Conservation (phyloP, 2,888 invertebrate genomes). For the Andrena marginata region DNA sequence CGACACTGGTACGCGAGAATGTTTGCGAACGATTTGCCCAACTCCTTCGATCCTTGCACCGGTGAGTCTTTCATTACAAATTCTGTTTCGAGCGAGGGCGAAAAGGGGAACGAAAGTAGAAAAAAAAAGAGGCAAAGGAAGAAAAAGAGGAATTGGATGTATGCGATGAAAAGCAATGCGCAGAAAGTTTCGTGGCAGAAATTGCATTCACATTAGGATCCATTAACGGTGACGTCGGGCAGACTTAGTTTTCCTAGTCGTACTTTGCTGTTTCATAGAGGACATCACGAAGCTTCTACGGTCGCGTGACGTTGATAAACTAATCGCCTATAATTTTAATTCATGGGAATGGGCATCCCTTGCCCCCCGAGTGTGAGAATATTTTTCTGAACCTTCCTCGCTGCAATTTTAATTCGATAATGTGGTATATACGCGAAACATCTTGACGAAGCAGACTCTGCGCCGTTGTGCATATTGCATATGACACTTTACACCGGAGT, state of each 20-base stretch:
- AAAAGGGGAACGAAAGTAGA: background rate
- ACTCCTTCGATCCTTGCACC: background rate
- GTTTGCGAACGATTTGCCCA: background rate
- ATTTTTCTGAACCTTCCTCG: background rate
- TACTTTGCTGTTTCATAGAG: background rate
- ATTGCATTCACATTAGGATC: background rate
- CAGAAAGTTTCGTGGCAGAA: background rate
- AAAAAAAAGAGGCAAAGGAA: background rate
- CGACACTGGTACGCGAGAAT: background rate
- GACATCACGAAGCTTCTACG: background rate
- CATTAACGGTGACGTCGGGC: background rate
- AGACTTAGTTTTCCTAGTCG: constrained; percentile 3
- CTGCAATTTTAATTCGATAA: background rate
- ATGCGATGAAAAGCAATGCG: background rate
- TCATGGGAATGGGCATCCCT: background rate
- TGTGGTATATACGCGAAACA: background rate
- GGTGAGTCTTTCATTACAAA: constrained; percentile 36
- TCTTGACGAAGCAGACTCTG: background rate
- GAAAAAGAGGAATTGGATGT: background rate
- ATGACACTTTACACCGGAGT: no score
- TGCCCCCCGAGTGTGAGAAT: no score
- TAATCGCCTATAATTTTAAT: constrained; percentile 1
- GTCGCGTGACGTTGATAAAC: background rate
- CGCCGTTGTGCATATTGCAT: no score
- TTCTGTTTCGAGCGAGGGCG: background rate